These are phyloP conservation scores for Endomychus coccineus DNA, from an alignment of 2,888 invertebrate genomes.

Conservation along the genomic window DNA sequence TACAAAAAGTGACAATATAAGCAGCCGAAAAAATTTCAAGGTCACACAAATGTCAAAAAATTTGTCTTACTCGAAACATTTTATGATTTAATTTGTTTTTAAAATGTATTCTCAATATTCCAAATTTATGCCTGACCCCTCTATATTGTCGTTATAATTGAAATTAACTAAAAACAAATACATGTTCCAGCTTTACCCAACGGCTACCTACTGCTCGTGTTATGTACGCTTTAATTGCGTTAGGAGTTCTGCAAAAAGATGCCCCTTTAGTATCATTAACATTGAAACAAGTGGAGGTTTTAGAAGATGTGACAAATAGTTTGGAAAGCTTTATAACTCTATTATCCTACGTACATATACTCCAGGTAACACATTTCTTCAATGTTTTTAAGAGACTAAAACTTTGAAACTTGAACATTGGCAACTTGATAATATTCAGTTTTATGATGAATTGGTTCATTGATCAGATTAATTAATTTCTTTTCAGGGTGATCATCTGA, in stretches of 20 bases:
- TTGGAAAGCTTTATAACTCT: slow-evolving; percentile 60
- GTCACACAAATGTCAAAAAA: too few species aligned
- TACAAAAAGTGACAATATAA: too few species aligned
- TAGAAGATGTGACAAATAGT: slow-evolving; percentile 52
- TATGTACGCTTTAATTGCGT: slow-evolving; percentile 69
- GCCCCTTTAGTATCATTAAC: slow-evolving; percentile 63
- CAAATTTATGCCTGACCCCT: too few species aligned
- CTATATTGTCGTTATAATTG: too few species aligned
- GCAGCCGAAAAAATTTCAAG: too few species aligned
- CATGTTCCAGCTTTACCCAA: slow-evolving; percentile 25
- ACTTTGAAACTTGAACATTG: too few species aligned
- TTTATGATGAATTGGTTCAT: not conserved
- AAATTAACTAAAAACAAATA: too few species aligned
- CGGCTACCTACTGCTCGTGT: slow-evolving; percentile 62
- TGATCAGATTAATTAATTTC: slow-evolving; percentile 4
- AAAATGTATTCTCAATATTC: too few species aligned
- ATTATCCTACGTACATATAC: slow-evolving; percentile 53
- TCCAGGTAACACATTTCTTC: slow-evolving; percentile 46
- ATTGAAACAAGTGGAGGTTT: slow-evolving; percentile 60
- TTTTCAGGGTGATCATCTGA: slow-evolving; percentile 42
- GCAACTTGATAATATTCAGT: not conserved
- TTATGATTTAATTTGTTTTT: too few species aligned
- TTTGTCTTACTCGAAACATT: too few species aligned
- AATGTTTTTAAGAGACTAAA: too few species aligned
- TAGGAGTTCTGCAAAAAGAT: slow-evolving; percentile 71